Base-by-base conservation (phyloP, 2,888 invertebrate species). In the Dicroscelio sp. region DNA sequence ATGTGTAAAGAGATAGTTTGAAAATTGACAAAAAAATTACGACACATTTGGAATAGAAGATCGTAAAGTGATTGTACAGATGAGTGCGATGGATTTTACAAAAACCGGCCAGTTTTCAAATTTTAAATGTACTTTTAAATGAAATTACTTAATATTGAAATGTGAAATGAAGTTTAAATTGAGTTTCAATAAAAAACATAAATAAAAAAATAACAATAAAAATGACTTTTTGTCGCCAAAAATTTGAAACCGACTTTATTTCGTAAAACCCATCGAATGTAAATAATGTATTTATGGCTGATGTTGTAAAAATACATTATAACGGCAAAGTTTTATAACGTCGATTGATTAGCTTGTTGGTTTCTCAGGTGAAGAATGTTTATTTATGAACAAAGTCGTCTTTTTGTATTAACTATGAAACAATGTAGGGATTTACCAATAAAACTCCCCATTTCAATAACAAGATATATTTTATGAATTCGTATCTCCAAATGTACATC, bases 261-360 rank as follows among this genome's bases (percentile, higher is more conserved):
- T n/a, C n/a, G n/a, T n/a, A n/a, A n/a, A n/a, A n/a, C n/a, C n/a
- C n/a, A n/a, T n/a, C n/a, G 31, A 55, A 35, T 79, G 79, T 79
- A 79, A 79, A 79, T 79, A 79, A 79, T 79, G 79, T 65, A 79
- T 65, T 79, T 60, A 75, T 58, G 55, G 33, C 58, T 69, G 69
- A n/a, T n/a, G n/a, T n/a, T n/a, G n/a, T 75, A 33, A 75, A 75
- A 75, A 75, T 75, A 75, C 75, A 75, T 75, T 75, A 75, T 75
- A 69, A 35, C n/a, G n/a, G n/a, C n/a, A n/a, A n/a, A n/a, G n/a
- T n/a, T n/a, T n/a, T n/a, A n/a, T n/a, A n/a, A n/a, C n/a, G 17
- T 8, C 55, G 23, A 31, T n/a, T 31, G 20, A 52, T 73, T 73
- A 55, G 31, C 14, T 73, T 58, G 75, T 75, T 75, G 55, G 52